Evolutionary conservation across 2,797 vertebrate genomes (phyloP), one percentile per base, ranked within the genome.

Genomic region (Clarias fuscus): DNA sequence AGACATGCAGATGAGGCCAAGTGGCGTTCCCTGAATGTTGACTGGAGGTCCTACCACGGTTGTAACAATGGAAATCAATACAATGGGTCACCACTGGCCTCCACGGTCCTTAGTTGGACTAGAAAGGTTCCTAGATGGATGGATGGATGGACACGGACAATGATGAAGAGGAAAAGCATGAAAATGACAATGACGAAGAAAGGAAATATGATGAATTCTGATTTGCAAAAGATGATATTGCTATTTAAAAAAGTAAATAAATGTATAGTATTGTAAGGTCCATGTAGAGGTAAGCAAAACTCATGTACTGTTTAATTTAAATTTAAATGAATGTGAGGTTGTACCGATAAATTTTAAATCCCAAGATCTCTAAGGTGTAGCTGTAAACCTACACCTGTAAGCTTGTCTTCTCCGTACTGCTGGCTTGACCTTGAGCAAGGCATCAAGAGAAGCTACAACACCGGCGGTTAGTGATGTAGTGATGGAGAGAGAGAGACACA

Each of bases 401-500:
- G 56, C 10, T 33, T 3, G 8, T 33, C 30, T 37, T 33, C 56
- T 59, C 76, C 37, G 92, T 93, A 88, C 92, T 92, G 91, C 93
- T 93, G 91, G 89, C 87, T 90, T 88, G 88, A 93, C 93, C 93
- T 87, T 84, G 87, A 91, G 86, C 89, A 65, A 79, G 86, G 86
- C 87, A 15, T 90, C 88, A 88, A 93, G 89, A 86, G 85, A 84
- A 88, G 89, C 80, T 87, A 86, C 89, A 83, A n/a, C 40, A 83
- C 89, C 90, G 78, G 15, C 65, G 43, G 67, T 1, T 53, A 33
- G 40, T 56, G 53, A 56, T 56, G 53, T 53, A 53, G 48, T 56
- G 13, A 56, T 56, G 56, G 67, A 22, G 40, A 14, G 56, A 81
- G 48, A 56, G 73, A 56, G 77, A 53, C 2, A 13, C 11, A 53